Evolutionary conservation across 2,888 invertebrate species (phyloP), one percentile per base, ranked within the genome.

Genomic region (Ramazzottius varieornatus): DNA sequence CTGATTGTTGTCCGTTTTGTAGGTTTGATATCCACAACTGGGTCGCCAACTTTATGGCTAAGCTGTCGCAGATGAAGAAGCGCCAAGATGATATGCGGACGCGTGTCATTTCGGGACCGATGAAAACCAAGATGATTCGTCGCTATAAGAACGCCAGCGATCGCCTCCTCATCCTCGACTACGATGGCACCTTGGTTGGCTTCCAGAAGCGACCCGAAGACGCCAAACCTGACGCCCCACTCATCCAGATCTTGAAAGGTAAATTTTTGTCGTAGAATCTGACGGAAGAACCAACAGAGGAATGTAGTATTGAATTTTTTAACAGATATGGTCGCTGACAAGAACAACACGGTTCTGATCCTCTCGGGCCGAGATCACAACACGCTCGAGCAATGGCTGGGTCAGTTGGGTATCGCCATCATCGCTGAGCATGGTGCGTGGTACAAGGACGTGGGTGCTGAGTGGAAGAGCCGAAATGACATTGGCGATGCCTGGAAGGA

Each of bases 151-250:
- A 73, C 64, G 71, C 71, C 2, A 71, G 73, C 46, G 76, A 75
- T 67, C 70, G 77, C n/a, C 74, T 74, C 65, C 69, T 78, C 24
- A 73, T 78, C 33, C 70, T 78, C 46, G 78, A 78, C 68, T 78
- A 77, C 68, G 78, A 78, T 68, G 78, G 78, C 24, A 78, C n/a
- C n/a, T n/a, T 78, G 1, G 70, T 78, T 46, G 74, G 75, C 8
- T 76, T 75, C 40, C 72, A 77, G 65, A 75, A 76, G 1, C 73
- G 75, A 2, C 76, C 40, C 40, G 40, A 20, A 20, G 20, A 76
- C 66, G 77, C 77, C 4, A 75, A 77, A 68, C 67, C 76, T 64
- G 77, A 77, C 13, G 69, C 73, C 13, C 71, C 77, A 69, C 75
- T 76, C 1, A 69, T 69, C 2, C 76, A 77, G 69, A 78, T 76